A percentile compares a stretch with the other conserved stretches of the same genome.
These are phyloP conservation scores for Dasyornis broadbenti DNA, from an alignment of 2,113 vertebrate species.

Conservation along the genomic window DNA sequence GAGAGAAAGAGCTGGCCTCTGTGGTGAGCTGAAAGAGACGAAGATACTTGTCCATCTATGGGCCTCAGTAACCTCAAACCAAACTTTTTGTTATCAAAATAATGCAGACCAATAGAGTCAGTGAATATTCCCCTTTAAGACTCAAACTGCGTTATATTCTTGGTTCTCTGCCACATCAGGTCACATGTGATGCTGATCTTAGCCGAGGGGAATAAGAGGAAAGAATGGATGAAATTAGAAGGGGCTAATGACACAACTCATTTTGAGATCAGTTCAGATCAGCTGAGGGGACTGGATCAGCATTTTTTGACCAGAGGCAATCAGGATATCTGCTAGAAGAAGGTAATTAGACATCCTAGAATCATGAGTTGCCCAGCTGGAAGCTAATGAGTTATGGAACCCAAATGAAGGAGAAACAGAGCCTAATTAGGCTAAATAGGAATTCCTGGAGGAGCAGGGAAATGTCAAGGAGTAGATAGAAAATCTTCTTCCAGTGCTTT, in stretches of 20 bases:
- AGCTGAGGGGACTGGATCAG: constrained; percentile 35
- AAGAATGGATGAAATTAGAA: not conserved
- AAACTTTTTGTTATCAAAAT: not conserved
- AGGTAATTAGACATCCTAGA: constrained; percentile 60
- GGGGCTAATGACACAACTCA: constrained; percentile 7
- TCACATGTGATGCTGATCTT: not conserved
- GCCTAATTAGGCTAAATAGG: constrained; percentile 58
- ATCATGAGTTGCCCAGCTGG: constrained; percentile 53
- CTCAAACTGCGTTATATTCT: not conserved
- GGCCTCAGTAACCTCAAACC: not conserved
- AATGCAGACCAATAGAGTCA: not conserved
- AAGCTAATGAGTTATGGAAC: constrained; percentile 64
- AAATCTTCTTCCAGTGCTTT: not conserved
- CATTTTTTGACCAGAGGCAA: constrained; percentile 50
- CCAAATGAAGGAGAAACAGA: constrained; percentile 41
- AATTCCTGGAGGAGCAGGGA: constrained; percentile 58
- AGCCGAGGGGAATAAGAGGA: not conserved
- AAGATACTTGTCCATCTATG: not conserved
- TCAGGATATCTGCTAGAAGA: constrained; percentile 26
- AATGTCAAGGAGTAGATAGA: constrained; percentile 42
- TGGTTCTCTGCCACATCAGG: not conserved
- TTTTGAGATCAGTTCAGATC: constrained; percentile 48
- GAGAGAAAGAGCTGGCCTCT: not conserved
- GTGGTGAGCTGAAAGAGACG: not conserved
- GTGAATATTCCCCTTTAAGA: not conserved